Base-by-base conservation (phyloP, 2,113 vertebrate species). In the Pelecanoides urinatrix region DNA sequence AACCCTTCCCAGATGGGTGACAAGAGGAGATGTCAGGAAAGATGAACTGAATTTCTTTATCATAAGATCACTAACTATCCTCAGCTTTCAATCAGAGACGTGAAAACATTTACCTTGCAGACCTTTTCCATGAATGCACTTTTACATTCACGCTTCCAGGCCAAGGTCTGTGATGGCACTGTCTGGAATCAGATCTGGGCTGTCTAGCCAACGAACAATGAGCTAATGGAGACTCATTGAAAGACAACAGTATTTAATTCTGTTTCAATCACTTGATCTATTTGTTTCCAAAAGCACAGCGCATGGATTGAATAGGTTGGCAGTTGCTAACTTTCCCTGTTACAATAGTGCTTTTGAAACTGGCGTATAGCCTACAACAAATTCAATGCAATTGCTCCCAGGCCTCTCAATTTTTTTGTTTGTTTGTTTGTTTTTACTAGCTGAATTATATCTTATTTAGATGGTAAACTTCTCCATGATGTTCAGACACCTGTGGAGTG, bases 241-340 rank as follows among this genome's bases (percentile, higher is more conserved):
- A 95, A 73, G 71, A 88, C 45, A 88, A 77, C 2, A 77, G 53
- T n/a, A 53, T 88, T 96, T 73, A 66, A 93, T 93, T 95, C 58
- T 58, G 32, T 90, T 96, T 86, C 93, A 82, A 76, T 66, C 75
- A 91, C 88, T 91, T 96, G 44, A 97, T 95, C 67, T 83, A 66
- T 73, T 87, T 73, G 58, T 93, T 94, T 93, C 50, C 74, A 73
- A 86, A 90, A 86, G 55, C 38, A 79, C 32, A 55, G 70, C 2
- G 3, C n/a, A 65, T 30, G 53, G 58, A 49, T 62, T 76, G 74
- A 90, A 82, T 45, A 81, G 62, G 36, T n/a, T 70, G 49, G 36
- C 5, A n/a, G 2, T 45, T 76, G 42, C 53, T 91, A 79, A 86
- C 25, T 68, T 88, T 65, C 16, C 30, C 25, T 29, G 29, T 29